Conservation (phyloP, 2,888 invertebrate genomes). For the Amphipyra tragopoginis region DNA sequence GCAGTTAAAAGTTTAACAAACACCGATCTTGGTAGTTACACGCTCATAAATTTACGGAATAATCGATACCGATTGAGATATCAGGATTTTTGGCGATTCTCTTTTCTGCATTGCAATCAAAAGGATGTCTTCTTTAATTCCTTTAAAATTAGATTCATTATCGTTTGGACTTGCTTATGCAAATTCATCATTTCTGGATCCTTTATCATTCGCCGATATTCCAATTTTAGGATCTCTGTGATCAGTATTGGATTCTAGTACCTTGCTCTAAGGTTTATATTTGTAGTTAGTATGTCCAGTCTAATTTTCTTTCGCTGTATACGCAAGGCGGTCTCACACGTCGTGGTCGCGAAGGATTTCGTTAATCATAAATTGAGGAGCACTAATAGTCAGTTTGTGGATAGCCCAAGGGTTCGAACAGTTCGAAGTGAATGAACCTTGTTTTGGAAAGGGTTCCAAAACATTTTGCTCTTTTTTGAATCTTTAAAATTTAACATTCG, state of each 20-base stretch:
- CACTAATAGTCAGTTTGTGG: constrained; percentile 75
- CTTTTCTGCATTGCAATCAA: constrained; percentile 21
- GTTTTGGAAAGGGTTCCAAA: constrained; percentile 41
- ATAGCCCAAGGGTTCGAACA: constrained; percentile 72
- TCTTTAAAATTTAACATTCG: constrained; percentile 60
- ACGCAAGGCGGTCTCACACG: constrained; percentile 81
- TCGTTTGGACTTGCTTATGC: constrained; percentile 55
- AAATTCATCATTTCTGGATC: constrained; percentile 63
- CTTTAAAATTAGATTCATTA: constrained; percentile 43
- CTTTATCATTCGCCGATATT: constrained; percentile 64
- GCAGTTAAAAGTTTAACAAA: constrained; percentile 69
- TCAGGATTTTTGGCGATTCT: constrained; percentile 67
- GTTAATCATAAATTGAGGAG: constrained; percentile 77
- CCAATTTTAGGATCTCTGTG: constrained; percentile 36
- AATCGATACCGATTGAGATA: constrained; percentile 81
- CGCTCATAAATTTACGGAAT: constrained; percentile 75
- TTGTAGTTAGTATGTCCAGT: constrained; percentile 16
- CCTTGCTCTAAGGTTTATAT: constrained; percentile 28
- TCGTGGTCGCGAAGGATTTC: constrained; percentile 71
- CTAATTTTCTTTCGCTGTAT: constrained; percentile 40
- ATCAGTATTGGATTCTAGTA: constrained; percentile 45
- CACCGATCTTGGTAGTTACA: constrained; percentile 72
- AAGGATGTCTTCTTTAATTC: constrained; percentile 62
- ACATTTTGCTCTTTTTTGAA: constrained; percentile 60
- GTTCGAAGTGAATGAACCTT: constrained; percentile 76